Evolutionary conservation across 1,140 invertebrate species (phyloP).

Genomic region (Paraescarpia echinospica): DNA sequence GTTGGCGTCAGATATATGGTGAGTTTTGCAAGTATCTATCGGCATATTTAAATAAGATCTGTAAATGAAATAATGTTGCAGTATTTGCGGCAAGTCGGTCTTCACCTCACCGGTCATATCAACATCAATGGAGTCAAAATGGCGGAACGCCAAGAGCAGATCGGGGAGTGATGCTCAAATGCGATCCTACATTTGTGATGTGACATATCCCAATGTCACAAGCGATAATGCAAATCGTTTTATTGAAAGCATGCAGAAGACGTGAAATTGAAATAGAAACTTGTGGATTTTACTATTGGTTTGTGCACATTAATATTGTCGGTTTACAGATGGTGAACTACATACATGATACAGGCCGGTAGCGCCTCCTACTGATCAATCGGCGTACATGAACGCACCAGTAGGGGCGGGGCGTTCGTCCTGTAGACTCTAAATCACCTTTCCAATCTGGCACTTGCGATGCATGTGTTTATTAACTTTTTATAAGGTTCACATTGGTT

Average conservation of each 20-base stretch:
- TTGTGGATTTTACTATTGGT: neutral
- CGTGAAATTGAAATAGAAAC: neutral
- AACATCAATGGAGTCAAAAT: conserved; percentile 6
- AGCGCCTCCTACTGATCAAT: neutral
- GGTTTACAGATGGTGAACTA: neutral
- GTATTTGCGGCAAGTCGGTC: neutral
- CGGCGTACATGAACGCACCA: too few relatives aligned
- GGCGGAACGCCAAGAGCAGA: neutral
- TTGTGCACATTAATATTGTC: neutral
- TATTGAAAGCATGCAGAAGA: neutral
- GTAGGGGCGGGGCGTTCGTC: too few relatives aligned
- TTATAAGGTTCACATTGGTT: too few relatives aligned
- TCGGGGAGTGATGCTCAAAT: neutral
- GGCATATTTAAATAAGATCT: neutral
- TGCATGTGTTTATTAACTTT: too few relatives aligned
- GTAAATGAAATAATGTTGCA: conserved; percentile 6
- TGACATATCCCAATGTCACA: neutral
- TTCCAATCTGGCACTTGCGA: too few relatives aligned
- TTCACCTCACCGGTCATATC: neutral
- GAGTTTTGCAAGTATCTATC: conserved; percentile 1
- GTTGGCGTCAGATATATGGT: neutral
- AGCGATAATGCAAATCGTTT: neutral
- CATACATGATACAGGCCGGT: neutral
- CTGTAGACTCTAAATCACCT: too few relatives aligned
- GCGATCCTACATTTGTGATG: neutral